Percentiles rank a stretch among this genome's conserved stretches.
phyloP scores from a whole-genome alignment of 2,888 invertebrate genomes.

The Nomada ruficornis region DNA sequence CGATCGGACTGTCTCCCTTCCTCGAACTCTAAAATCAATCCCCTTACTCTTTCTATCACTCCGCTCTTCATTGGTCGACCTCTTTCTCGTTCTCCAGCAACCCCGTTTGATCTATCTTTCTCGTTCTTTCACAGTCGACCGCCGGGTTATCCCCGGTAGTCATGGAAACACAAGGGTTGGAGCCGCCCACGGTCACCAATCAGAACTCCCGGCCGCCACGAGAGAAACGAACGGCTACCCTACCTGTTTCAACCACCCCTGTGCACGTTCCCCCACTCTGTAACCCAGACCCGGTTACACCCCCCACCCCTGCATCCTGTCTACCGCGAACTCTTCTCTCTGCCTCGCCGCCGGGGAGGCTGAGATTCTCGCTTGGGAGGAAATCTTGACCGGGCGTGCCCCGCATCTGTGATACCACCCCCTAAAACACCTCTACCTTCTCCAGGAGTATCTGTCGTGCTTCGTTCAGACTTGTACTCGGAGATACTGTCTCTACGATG shows the following conservation, averaged over 20 bases:
- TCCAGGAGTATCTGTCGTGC: constrained; percentile 9
- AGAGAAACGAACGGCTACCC: constrained; percentile 77
- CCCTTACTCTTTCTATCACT: constrained; percentile 27
- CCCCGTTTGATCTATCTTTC: constrained; percentile 38
- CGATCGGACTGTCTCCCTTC: constrained; percentile 45
- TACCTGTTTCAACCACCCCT: constrained; percentile 52
- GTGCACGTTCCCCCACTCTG: constrained; percentile 29
- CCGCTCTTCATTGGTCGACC: constrained; percentile 14
- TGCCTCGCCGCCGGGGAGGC: constrained; percentile 77
- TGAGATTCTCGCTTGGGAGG: constrained; percentile 84
- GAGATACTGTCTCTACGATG: constrained; percentile 22
- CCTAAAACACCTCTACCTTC: constrained; percentile 30
- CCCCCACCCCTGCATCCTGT: constrained; percentile 41
- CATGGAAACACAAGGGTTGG: constrained; percentile 85
- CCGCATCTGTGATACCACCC: constrained; percentile 83
- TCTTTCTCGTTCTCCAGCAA: constrained; percentile 25
- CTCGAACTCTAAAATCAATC: constrained; percentile 35
- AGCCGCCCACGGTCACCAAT: constrained; percentile 85
- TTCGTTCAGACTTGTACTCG: constrained; percentile 33
- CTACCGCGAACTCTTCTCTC: constrained; percentile 48
- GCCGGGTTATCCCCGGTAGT: constrained; percentile 85
- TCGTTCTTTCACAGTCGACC: constrained; percentile 60
- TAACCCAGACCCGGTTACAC: constrained; percentile 44
- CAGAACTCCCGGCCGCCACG: constrained; percentile 85
- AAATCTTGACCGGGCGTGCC: constrained; percentile 85